Evolutionary conservation across 2,797 vertebrate species (phyloP).

Genomic region (Cryptoprocta ferox): DNA sequence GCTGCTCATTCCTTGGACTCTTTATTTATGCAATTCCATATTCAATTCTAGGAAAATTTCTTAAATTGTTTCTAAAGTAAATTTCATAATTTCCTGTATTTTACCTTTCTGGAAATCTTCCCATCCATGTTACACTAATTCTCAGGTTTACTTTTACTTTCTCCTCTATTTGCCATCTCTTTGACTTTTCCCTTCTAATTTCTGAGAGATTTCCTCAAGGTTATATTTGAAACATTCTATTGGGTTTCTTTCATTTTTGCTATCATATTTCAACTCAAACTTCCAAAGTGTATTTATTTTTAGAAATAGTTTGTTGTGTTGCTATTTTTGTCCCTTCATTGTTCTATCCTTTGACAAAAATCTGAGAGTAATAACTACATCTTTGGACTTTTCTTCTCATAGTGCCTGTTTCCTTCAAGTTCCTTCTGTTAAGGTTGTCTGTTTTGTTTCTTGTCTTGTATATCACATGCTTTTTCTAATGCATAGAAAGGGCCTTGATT

Average conservation of each 20-base stretch:
- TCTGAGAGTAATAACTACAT: background rate
- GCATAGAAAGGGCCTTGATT: background rate
- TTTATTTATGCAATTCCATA: background rate
- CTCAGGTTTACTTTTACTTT: background rate
- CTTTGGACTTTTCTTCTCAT: background rate
- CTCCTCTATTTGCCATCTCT: background rate
- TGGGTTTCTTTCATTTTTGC: background rate
- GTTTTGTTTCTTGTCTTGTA: background rate
- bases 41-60: background rate
- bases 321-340: background rate
- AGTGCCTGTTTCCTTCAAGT: background rate
- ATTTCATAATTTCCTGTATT: background rate
- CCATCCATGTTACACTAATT: background rate
- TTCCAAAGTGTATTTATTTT: background rate
- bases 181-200: background rate
- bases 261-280: slow-evolving; percentile 9
- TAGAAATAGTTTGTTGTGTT: background rate
- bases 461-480: background rate
- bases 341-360: background rate
- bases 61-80: background rate
- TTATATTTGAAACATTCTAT: background rate
- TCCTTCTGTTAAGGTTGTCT: background rate
- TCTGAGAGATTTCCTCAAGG: background rate
- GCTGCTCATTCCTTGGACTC: background rate
- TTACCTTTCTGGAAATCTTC: background rate